Evolutionary conservation across 2,113 vertebrate species (phyloP).

Genomic region (Otis tarda): DNA sequence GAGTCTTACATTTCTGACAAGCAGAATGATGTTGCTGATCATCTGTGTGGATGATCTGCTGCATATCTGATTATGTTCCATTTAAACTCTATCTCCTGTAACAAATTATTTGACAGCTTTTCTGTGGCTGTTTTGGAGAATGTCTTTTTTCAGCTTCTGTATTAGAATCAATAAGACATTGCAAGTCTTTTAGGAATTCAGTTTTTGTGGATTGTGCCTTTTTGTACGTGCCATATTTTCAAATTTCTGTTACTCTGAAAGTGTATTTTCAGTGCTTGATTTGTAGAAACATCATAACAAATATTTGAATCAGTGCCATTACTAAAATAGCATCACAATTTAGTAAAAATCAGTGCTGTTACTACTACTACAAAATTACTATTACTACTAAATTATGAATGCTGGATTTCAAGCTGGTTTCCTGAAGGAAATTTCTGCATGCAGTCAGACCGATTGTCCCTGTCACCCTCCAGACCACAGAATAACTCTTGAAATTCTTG

Average conservation of each 20-base stretch:
- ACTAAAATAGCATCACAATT: neutral
- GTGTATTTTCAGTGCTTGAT: neutral
- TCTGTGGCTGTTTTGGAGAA: neutral
- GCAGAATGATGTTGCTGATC: neutral
- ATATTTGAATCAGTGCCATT: neutral
- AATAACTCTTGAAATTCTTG: neutral
- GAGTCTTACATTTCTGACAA: neutral
- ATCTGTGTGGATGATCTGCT: neutral
- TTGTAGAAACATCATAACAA: neutral
- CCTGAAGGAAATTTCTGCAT: neutral
- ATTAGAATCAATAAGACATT: neutral
- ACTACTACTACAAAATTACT: neutral
- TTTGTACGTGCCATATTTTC: neutral
- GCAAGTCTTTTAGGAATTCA: neutral
- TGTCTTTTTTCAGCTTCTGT: neutral
- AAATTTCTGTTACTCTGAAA: neutral
- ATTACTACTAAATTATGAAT: neutral
- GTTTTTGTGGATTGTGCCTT: neutral
- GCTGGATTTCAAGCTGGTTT: neutral
- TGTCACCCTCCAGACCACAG: neutral
- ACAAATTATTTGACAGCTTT: neutral
- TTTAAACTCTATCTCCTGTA: neutral
- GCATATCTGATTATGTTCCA: neutral
- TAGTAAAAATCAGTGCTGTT: neutral
- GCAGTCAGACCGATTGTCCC: neutral